A percentile compares a stretch with the other conserved stretches of the same genome.
phyloP scores from a whole-genome alignment of 2,888 invertebrate species.

The Drosophila mulleri region DNA sequence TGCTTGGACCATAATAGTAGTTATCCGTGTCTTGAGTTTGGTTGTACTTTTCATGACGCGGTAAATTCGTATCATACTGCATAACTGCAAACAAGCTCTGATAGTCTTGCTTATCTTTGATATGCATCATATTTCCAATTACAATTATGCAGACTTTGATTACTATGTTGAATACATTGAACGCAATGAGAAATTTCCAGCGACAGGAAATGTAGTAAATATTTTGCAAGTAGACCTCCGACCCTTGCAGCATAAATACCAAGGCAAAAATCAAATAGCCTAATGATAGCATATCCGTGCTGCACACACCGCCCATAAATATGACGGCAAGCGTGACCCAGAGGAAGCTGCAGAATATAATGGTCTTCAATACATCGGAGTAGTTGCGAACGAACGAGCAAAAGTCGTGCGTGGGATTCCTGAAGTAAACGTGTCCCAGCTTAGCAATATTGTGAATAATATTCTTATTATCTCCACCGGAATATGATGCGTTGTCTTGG shows the following conservation, averaged over 20 bases:
- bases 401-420: slow-evolving; percentile 95
- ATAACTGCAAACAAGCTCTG: slow-evolving; percentile 46
- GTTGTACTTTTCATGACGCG: neutral
- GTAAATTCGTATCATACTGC: slow-evolving; percentile 27
- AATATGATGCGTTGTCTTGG: slow-evolving; percentile 85
- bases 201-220: slow-evolving; percentile 91
- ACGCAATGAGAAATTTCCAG: slow-evolving; percentile 95
- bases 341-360: slow-evolving; percentile 93
- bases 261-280: slow-evolving; percentile 98
- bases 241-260: slow-evolving; percentile 98
- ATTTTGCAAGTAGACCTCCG: slow-evolving; percentile 96
- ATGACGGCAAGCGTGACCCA: slow-evolving; percentile 98
- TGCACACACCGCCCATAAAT: slow-evolving; percentile 98
- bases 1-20: slow-evolving; percentile 61
- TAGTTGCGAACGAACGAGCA: slow-evolving; percentile 92
- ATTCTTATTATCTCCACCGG: slow-evolving; percentile 91
- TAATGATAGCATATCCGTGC: slow-evolving; percentile 96
- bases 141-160: slow-evolving; percentile 95
- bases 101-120: slow-evolving; percentile 41
- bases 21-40: neutral
- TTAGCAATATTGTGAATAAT: slow-evolving; percentile 90
- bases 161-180: slow-evolving; percentile 95
- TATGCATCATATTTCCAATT: slow-evolving; percentile 91
- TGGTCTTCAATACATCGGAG: slow-evolving; percentile 96
- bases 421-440: slow-evolving; percentile 86